Base-by-base conservation (phyloP, 2,888 invertebrate genomes). In the Dinocampus coccinellae region DNA sequence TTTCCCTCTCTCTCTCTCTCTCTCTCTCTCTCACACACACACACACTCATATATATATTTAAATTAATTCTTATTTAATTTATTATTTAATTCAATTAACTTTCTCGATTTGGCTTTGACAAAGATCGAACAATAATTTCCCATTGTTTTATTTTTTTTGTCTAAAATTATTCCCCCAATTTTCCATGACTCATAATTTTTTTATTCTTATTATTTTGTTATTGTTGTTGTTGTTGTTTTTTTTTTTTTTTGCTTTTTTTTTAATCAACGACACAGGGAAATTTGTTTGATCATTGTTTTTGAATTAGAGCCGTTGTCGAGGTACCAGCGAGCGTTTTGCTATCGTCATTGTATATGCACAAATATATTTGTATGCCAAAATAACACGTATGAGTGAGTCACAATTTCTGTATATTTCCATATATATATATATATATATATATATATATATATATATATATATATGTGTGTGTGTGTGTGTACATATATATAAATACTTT, bases 251-350 rank as follows among this genome's bases (percentile, higher is more conserved):
- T 55, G 2, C 13, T 24, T 55, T 26, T 6, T 2, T 2, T 1
- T 24, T 26, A 2, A 13, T 24, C 0, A 11, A 22, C 0, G 2
- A 11, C 6, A 13, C 11, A 13, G 22, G 26, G 24, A 55, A 13
- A 2, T 29, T 58, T n/a, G 26, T 58, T 33, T 58, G 58, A 58
- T 58, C 20, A 29, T 58, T 33, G 20, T 58, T 34, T 7, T n/a
- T 7, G 6, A 20, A 16, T 39, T n/a, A 58, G n/a, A 58, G 33
- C 58, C 58, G n/a, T 29, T 29, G n/a, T n/a, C 58, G 20, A 58
- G 33, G 2, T n/a, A 58, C 58, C 58, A 58, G 58, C 34, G 58
- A 58, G 16, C 34, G 20, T 26, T 58, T 58, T 58, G 58, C 58
- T 34, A 34, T 58, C 58, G 26, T 3, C 26, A 3, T 36, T 10